These are phyloP conservation scores for Ptilodon capucinus DNA, from an alignment of 2,888 invertebrate genomes.

Conservation along the genomic window DNA sequence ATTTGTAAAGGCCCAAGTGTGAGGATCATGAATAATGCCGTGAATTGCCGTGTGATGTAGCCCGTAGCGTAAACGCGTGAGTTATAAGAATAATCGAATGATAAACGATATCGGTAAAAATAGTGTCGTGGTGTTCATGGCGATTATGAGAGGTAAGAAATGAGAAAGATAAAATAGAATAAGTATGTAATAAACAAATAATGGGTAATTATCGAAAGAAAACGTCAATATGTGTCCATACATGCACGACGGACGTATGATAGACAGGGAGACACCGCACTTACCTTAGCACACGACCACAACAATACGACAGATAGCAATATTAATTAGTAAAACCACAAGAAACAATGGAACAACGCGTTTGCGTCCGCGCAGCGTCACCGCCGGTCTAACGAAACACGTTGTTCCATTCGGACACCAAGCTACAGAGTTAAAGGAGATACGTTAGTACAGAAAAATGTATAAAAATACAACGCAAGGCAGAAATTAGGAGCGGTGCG, in stretches of 20 bases:
- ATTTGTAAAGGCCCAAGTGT: slow-evolving; percentile 33
- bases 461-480: slow-evolving; percentile 73
- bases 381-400: slow-evolving; percentile 49
- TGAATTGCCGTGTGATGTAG: slow-evolving; percentile 58
- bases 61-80: slow-evolving; percentile 46
- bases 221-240: slow-evolving; percentile 49
- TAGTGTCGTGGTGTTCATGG: slow-evolving; percentile 72
- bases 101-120: slow-evolving; percentile 56
- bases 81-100: slow-evolving; percentile 51
- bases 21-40: slow-evolving; percentile 39
- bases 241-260: slow-evolving; percentile 70
- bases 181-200: slow-evolving; percentile 46
- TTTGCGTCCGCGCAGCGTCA: slow-evolving; percentile 35
- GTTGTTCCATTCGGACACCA: slow-evolving; percentile 70
- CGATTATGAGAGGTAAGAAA: slow-evolving; percentile 69
- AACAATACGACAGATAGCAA: slow-evolving; percentile 45
- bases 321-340: slow-evolving; percentile 54
- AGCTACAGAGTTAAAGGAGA: slow-evolving; percentile 67
- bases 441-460: slow-evolving; percentile 65
- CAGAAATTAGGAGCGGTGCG: slow-evolving; percentile 76
- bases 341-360: slow-evolving; percentile 66
- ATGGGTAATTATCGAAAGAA: slow-evolving; percentile 45
- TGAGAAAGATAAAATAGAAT: slow-evolving; percentile 63
- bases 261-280: slow-evolving; percentile 72
- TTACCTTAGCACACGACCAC: slow-evolving; percentile 65